phyloP scores from a whole-genome alignment of 2,113 vertebrate genomes.

The Poeciliopsis retropinna region DNA sequence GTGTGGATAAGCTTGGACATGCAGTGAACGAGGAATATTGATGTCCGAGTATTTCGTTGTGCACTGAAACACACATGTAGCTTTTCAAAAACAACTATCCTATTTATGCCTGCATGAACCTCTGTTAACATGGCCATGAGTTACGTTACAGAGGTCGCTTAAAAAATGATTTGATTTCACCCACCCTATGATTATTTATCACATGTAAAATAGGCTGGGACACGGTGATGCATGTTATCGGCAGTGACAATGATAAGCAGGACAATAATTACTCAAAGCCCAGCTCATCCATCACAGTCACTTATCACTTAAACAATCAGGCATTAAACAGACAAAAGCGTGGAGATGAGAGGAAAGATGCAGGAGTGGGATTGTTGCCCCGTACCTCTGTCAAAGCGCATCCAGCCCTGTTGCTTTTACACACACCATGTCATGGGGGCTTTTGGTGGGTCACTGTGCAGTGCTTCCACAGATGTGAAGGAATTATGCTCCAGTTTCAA shows the following conservation, averaged over 20 bases:
- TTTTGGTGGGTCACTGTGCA: not conserved
- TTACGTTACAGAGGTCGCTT: slow-evolving; percentile 66
- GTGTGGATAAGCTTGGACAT: slow-evolving; percentile 21
- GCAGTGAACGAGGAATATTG: not conserved
- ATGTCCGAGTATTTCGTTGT: not conserved
- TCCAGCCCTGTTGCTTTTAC: slow-evolving; percentile 35
- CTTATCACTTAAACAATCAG: slow-evolving; percentile 78
- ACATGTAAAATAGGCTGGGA: slow-evolving; percentile 73
- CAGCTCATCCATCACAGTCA: slow-evolving; percentile 79
- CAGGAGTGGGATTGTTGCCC: slow-evolving; percentile 38
- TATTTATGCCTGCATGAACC: slow-evolving; percentile 31
- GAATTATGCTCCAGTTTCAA: not conserved
- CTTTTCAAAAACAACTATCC: not conserved
- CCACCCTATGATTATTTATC: slow-evolving; percentile 76
- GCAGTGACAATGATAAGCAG: slow-evolving; percentile 79
- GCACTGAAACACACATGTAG: not conserved
- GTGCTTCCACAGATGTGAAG: not conserved
- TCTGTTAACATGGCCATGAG: slow-evolving; percentile 63
- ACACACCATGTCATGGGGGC: slow-evolving; percentile 7
- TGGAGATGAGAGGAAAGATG: slow-evolving; percentile 47
- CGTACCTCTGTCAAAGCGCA: slow-evolving; percentile 22
- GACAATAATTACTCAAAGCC: slow-evolving; percentile 81
- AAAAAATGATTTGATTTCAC: slow-evolving; percentile 61
- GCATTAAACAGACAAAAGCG: slow-evolving; percentile 55
- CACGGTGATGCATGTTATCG: slow-evolving; percentile 76